A percentile compares a stretch with the other conserved stretches of the same genome.
Conservation (phyloP, 2,888 invertebrate genomes). For the Amphipoea lucens region DNA sequence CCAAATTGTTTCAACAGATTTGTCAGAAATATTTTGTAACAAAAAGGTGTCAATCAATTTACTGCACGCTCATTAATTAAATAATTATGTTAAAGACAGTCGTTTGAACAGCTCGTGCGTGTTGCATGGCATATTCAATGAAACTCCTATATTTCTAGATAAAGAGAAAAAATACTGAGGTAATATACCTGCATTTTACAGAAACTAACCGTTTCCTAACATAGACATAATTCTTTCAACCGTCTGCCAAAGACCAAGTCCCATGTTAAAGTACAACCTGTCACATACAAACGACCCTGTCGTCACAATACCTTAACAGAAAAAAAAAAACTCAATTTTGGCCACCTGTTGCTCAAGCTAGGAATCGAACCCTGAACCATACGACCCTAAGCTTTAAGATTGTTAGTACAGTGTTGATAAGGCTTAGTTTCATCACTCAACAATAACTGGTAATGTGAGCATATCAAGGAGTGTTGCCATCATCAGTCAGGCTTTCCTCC, state of each 20-base stretch:
- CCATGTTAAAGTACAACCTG: neutral
- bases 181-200: neutral
- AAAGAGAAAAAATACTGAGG: slow-evolving; percentile 7
- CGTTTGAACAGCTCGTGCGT: slow-evolving; percentile 21
- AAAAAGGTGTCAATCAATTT: slow-evolving; percentile 40
- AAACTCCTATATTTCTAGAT: slow-evolving; percentile 2
- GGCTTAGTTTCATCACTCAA: slow-evolving; percentile 26
- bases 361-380: slow-evolving; percentile 28
- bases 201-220: neutral
- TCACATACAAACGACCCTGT: neutral
- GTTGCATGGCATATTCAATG: slow-evolving; percentile 13
- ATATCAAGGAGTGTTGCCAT: slow-evolving; percentile 29
- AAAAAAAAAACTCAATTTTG: neutral
- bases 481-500: slow-evolving; percentile 53
- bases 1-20: neutral
- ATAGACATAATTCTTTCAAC: neutral
- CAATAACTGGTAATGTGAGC: slow-evolving; percentile 20
- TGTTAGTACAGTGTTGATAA: neutral
- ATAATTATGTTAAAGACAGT: slow-evolving; percentile 46
- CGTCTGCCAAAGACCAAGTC: neutral
- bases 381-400: neutral
- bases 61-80: slow-evolving; percentile 26
- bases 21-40: slow-evolving; percentile 1
- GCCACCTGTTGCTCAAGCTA: slow-evolving; percentile 35
- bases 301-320: neutral